Evolutionary conservation across 1,140 invertebrate genomes (phyloP).

Genomic region (Chironomus striatipennis): DNA sequence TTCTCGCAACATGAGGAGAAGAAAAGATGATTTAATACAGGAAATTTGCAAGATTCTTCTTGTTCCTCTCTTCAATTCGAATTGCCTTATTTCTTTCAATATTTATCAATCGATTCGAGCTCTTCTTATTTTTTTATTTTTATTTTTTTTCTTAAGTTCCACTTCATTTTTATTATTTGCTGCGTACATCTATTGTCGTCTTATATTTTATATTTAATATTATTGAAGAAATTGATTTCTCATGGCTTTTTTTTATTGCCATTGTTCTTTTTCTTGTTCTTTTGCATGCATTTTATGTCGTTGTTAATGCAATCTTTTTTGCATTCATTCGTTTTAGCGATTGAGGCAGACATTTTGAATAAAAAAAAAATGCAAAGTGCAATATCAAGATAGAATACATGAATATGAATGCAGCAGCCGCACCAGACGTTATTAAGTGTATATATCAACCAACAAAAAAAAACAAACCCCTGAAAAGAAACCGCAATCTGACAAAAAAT

Average conservation of each 20-base stretch:
- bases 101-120: background rate
- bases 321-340: background rate
- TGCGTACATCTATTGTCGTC: conserved; percentile 6
- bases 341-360: background rate
- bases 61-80: background rate
- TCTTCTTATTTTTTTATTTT: no score
- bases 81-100: background rate
- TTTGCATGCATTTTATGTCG: no score
- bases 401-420: background rate
- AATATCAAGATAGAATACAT: background rate
- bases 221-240: background rate
- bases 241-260: background rate
- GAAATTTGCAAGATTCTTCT: conserved; percentile 9
- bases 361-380: background rate
- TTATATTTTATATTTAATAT: background rate
- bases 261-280: no score
- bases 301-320: background rate
- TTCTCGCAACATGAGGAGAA: background rate
- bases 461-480: background rate
- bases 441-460: background rate
- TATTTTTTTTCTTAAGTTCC: background rate
- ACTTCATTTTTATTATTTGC: no score
- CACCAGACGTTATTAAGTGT: conserved; percentile 6
- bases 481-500: conserved; percentile 7
- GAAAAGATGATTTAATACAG: conserved; percentile 13